Evolutionary conservation across 2,797 vertebrate genomes (phyloP).

Genomic region (Artibeus lituratus): DNA sequence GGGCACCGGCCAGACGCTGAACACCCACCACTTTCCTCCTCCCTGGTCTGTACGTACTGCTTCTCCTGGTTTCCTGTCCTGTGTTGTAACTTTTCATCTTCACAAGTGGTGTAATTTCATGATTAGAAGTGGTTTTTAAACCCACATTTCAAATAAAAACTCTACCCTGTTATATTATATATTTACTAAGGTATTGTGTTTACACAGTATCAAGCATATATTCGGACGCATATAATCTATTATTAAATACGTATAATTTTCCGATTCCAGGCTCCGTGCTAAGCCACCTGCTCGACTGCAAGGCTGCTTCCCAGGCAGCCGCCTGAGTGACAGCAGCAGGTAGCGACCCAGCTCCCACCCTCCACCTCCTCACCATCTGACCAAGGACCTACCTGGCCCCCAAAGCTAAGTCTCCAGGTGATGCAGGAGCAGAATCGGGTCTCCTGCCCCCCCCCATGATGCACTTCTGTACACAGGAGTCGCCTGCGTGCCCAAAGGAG

Average conservation of each 20-base stretch:
- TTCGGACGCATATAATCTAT: not conserved
- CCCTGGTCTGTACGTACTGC: not conserved
- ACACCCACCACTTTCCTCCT: not conserved
- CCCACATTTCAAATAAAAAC: not conserved
- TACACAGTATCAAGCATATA: not conserved
- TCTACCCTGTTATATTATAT: too few relatives aligned
- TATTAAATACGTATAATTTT: not conserved
- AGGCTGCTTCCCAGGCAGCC: not conserved
- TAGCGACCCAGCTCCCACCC: too few relatives aligned
- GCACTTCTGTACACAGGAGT: accelerated
- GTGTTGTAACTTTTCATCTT: not conserved
- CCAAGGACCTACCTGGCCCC: too few relatives aligned
- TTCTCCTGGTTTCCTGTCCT: not conserved
- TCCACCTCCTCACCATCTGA: not conserved
- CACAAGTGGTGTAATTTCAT: not conserved
- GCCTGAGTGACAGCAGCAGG: accelerated
- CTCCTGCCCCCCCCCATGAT: accelerated
- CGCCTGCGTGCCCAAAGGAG: accelerated
- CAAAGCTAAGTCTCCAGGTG: not conserved
- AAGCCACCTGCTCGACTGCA: not conserved
- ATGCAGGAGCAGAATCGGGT: accelerated
- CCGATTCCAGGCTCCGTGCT: not conserved
- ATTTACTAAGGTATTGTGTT: not conserved
- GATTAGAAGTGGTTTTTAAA: not conserved
- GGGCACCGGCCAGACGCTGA: not conserved